These are phyloP conservation scores for Aleiodes testaceus DNA, from an alignment of 2,888 invertebrate species.

Conservation along the genomic window DNA sequence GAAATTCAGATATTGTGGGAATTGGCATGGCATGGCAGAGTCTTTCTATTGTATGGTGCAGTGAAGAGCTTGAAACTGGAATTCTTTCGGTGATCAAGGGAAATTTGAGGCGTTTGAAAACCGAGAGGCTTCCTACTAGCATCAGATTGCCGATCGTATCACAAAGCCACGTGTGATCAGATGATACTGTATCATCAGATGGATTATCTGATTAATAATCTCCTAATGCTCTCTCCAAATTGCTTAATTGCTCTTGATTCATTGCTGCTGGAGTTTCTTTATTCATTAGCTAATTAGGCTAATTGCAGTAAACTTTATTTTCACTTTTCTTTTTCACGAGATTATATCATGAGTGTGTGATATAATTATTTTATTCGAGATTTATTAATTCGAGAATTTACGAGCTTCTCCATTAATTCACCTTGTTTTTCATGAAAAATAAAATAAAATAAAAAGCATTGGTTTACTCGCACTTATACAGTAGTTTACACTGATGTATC, in stretches of 20 bases:
- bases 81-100: constrained; percentile 29
- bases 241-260: not conserved
- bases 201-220: constrained; percentile 28
- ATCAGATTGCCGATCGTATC: not conserved
- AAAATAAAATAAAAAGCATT: no score
- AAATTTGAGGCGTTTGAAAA: constrained; percentile 45
- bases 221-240: constrained; percentile 3
- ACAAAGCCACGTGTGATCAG: constrained; percentile 1
- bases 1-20: not conserved
- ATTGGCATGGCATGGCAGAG: not conserved
- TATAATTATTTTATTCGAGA: no score
- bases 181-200: constrained; percentile 20
- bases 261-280: not conserved
- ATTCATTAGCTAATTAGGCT: not conserved
- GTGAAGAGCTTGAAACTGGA: not conserved
- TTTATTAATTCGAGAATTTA: no score
- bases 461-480: no score
- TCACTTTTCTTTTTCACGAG: not conserved
- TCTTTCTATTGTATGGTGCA: not conserved
- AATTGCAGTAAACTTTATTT: constrained; percentile 3
- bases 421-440: no score
- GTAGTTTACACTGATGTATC: no score
- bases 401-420: no score
- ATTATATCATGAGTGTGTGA: no score
- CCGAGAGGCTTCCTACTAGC: not conserved